Base-by-base conservation (phyloP, 1,140 invertebrate species). In the Conopomorpha cramerella region DNA sequence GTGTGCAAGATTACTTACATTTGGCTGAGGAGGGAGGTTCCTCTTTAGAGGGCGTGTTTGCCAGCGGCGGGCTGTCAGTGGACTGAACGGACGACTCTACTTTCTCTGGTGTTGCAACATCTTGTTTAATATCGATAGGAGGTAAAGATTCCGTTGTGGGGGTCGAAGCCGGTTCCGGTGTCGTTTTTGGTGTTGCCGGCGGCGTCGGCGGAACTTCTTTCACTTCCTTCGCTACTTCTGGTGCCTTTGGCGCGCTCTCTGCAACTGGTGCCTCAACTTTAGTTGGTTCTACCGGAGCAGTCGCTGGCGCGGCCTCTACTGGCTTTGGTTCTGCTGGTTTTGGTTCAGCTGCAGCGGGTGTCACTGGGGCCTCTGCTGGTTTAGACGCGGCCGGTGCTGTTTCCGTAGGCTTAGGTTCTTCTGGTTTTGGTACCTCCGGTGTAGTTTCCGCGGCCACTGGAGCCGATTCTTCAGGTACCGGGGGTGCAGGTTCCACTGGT, bases 21-120 rank as follows among this genome's bases (percentile, higher is more conserved):
- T 77, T 77, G 34, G 65, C 57, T 38, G 55, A 54, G 13, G 63
- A 46, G 34, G 65, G 53, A 26, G 58, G 44, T 40, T 63, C 59
- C 55, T 71, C 61, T 41, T 61, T 62, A 28, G 56, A 63, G 29
- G 70, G 66, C 10, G 66, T 66, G 36, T 60, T 59, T 31, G 70
- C 68, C 43, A 68, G 43, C 11, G 72, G 61, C 32, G 72, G 68
- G 32, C 62, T 70, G 43, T 77, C 67, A 11, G 53, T 50, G 26
- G 49, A 42, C n/a, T 7, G 2, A 8, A 11, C 30, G 2, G 28
- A 11, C 6, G 3, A 11, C 15, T 3, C 0, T 4, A 30, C 7
- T 25, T 32, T 30, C 0, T 7, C 13, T 11, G 8, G 13, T 15
- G 26, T 16, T 0, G 38, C 36, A n/a, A n/a, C n/a, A n/a, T n/a